Conservation (phyloP, 2,797 vertebrate genomes). For the Fistularia tabacaria region DNA sequence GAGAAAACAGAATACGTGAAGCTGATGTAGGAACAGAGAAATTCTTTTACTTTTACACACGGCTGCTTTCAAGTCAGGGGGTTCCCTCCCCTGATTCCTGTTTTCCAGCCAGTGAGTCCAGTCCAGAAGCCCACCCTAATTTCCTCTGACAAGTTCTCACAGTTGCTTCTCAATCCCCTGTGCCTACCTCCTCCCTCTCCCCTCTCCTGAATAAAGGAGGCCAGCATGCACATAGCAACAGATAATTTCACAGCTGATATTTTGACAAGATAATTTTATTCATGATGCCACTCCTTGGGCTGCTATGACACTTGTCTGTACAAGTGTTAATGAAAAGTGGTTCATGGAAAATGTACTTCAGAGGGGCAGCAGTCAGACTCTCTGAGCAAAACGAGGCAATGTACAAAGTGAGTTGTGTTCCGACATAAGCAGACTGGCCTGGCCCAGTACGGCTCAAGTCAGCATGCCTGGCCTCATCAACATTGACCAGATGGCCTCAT, state of each 20-base stretch:
- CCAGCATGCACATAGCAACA: conserved; percentile 17
- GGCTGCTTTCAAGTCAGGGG: conserved; percentile 34
- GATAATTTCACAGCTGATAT: conserved; percentile 47
- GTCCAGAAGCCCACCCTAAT: conserved; percentile 50
- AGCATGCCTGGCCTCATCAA: conserved; percentile 55
- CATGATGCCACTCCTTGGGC: conserved; percentile 52
- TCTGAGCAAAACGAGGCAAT: conserved; percentile 52
- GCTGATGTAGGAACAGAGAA: conserved; percentile 17
- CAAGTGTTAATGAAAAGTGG: conserved; percentile 53
- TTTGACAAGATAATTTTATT: conserved; percentile 64
- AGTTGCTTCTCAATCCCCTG: conserved; percentile 58
- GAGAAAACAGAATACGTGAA: conserved; percentile 13
- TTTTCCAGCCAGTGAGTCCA: conserved; percentile 50
- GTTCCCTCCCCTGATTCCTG: conserved; percentile 45
- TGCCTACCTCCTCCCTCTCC: conserved; percentile 18
- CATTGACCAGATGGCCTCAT: conserved; percentile 64
- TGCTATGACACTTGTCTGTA: conserved; percentile 41
- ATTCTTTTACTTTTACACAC: conserved; percentile 39
- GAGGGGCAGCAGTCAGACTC: conserved; percentile 34
- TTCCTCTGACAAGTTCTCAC: conserved; percentile 62
- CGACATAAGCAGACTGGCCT: conserved; percentile 43
- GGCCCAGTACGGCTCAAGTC: conserved; percentile 45
- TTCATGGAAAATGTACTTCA: conserved; percentile 60
- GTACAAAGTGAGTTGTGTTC: conserved; percentile 54
- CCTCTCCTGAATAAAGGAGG: conserved; percentile 13